Base-by-base conservation (phyloP, 2,888 invertebrate species). In the Limnephilus lunatus region DNA sequence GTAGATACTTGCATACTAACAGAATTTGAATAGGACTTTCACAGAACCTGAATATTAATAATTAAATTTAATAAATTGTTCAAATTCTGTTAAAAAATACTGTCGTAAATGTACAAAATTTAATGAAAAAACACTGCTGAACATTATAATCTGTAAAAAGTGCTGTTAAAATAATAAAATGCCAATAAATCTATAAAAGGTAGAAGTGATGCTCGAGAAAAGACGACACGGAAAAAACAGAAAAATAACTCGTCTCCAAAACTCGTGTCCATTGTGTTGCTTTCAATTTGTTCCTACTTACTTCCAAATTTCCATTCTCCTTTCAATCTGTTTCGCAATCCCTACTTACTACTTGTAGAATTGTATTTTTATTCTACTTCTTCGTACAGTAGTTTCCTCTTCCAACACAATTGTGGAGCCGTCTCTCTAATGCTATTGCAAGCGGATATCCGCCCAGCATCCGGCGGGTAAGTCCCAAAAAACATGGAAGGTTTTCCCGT, bases 371-470 rank as follows among this genome's bases (percentile, higher is more conserved):
- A 82, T 82, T 82, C 82, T 86, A 68, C n/a, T 68, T 68, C 68
- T 68, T 68, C 3, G 68, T 88, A 68, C 88, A 32, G 53, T n/a
- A n/a, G 86, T 44, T 89, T 81, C 81, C 80, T 89, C 81, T 81
- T 89, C 81, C 89, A 39, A 89, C 30, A 89, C 81, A 89, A 81
- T 91, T 87, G 91, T 82, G 48, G 90, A 89, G 90, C 44, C 91
- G 92, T 92, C 92, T 92, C 92, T 92, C 93, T 93, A 93, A 93
- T 93, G 93, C 91, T 91, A 93, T 93, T 92, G 92, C 92, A 93
- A 91, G 85, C 89, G 93, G 93, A 93, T 68, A 92, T 93, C 93
- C 93, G 92, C 86, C 85, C 83, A 88, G 90, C 92, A 92, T 93
- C 93, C 93, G 91, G 88, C 91, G 82, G 92, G 90, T 91, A 92